Base-by-base conservation (phyloP, 2,888 invertebrate species). In the Acanthosoma haemorrhoidale region DNA sequence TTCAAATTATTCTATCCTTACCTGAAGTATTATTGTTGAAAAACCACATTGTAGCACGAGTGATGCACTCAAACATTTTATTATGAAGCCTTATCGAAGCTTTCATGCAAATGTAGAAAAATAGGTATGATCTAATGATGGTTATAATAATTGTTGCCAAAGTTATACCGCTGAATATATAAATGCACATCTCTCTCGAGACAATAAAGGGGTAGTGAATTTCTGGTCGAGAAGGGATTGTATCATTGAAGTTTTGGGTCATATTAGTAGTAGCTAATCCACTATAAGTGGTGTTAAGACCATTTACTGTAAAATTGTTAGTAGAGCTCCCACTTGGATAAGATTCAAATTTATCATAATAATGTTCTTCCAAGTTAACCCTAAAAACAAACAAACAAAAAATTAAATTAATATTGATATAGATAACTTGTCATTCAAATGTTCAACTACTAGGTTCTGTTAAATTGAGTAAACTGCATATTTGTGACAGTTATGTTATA, bases 21-120 rank as follows among this genome's bases (percentile, higher is more conserved):
- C 91, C 91, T 0, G 89, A 88, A 0, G 93, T 90, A 80, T 95
- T 95, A 4, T 87, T 86, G 78, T 94, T 93, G 82, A 96, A 96
- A 81, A 96, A 96, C 25, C 86, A 83, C 86, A 94, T 91, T 0
- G 90, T 87, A 0, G 92, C 89, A 16, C 89, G 84, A 2, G 92
- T 88, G 21, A 96, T 87, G 29, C 88, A 84, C n/a, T 83, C 80
- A 79, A 95, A 94, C 94, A 96, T 94, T n/a, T 80, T 82, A 79
- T 92, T 88, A 81, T 96, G 96, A 0, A 96, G 82, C 4, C 82
- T 84, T 4, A 85, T 87, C 0, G 94, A 93, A 0, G 94, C 89
- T 41, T 83, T 84, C 87, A 93, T 90, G 75, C 92, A 92, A 73
- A 89, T 77, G 81, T 85, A 85, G 77, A 89, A 91, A 80, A 90